Evolutionary conservation across 2,113 vertebrate species (phyloP).

Genomic region (Cyanocitta stelleri): DNA sequence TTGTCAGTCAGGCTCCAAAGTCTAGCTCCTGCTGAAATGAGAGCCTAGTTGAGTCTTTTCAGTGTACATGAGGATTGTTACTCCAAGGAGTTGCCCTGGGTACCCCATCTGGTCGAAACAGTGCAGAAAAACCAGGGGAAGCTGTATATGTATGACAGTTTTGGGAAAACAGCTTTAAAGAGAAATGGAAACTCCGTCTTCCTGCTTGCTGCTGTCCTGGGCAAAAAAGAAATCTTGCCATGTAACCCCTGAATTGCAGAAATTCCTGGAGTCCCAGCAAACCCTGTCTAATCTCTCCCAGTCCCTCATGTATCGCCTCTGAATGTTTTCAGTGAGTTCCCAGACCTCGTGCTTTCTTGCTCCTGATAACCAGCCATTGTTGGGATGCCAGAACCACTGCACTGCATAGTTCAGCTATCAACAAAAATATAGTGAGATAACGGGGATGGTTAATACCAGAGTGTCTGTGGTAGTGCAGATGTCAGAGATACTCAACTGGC

Average conservation of each 20-base stretch:
- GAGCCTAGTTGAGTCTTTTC: not conserved
- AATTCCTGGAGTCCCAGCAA: conserved; percentile 58
- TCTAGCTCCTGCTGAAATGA: not conserved
- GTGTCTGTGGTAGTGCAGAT: conserved; percentile 40
- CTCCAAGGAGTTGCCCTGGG: not conserved
- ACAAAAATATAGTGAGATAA: conserved; percentile 65
- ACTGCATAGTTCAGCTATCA: conserved; percentile 69
- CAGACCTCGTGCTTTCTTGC: conserved; percentile 60
- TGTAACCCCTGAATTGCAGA: conserved; percentile 50
- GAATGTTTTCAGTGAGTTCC: conserved; percentile 63
- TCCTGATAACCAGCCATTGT: conserved; percentile 63
- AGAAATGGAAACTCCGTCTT: not conserved
- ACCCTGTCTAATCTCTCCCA: conserved; percentile 61
- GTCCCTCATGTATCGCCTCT: conserved; percentile 52
- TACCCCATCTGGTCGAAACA: not conserved
- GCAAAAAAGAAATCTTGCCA: not conserved
- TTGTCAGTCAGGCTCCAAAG: not conserved
- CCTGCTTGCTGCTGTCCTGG: not conserved
- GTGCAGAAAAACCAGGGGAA: not conserved
- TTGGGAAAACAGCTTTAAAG: not conserved
- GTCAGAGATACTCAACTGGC: conserved; percentile 30
- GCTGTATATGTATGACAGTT: not conserved
- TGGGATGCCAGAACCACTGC: conserved; percentile 64
- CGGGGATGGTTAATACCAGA: conserved; percentile 6
- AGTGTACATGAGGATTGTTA: not conserved